A percentile compares a stretch with the other conserved stretches of the same genome.
Conservation (phyloP, 2,797 vertebrate genomes). For the Sciurus vulgaris region DNA sequence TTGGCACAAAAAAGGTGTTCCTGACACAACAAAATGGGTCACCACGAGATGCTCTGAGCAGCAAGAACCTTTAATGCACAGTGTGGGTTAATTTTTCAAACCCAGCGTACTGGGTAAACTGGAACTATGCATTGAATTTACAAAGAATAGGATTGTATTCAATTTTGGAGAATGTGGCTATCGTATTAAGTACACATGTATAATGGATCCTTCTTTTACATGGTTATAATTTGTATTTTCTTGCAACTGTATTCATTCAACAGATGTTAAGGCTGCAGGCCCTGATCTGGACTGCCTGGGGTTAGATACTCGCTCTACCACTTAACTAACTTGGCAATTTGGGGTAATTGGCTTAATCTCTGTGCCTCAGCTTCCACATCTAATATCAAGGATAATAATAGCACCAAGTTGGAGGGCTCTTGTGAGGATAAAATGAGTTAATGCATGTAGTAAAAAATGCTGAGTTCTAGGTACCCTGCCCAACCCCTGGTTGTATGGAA, state of each 20-base stretch:
- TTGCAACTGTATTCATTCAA: constrained; percentile 27
- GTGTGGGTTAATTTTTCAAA: constrained; percentile 52
- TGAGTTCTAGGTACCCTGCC: constrained; percentile 9
- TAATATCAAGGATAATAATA: constrained; percentile 23
- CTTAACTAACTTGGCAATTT: constrained; percentile 22
- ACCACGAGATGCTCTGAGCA: constrained; percentile 16
- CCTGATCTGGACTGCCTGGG: neutral
- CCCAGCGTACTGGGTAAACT: neutral
- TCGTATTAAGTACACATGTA: neutral
- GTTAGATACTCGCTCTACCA: constrained; percentile 7
- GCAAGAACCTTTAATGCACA: neutral
- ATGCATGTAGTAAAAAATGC: neutral
- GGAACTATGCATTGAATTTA: constrained; percentile 27
- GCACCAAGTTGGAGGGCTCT: neutral
- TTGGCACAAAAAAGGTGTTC: neutral
- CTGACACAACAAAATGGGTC: constrained; percentile 12
- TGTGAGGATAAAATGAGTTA: neutral
- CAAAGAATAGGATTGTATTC: neutral
- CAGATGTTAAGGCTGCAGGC: neutral
- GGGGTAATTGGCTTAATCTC: constrained; percentile 26
- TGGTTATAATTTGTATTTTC: constrained; percentile 45
- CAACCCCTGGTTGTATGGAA: neutral
- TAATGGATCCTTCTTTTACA: constrained; percentile 12
- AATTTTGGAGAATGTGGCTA: neutral
- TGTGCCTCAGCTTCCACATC: constrained; percentile 15